phyloP scores from a whole-genome alignment of 1,140 invertebrate species.

The Leguminivora glycinivorella region DNA sequence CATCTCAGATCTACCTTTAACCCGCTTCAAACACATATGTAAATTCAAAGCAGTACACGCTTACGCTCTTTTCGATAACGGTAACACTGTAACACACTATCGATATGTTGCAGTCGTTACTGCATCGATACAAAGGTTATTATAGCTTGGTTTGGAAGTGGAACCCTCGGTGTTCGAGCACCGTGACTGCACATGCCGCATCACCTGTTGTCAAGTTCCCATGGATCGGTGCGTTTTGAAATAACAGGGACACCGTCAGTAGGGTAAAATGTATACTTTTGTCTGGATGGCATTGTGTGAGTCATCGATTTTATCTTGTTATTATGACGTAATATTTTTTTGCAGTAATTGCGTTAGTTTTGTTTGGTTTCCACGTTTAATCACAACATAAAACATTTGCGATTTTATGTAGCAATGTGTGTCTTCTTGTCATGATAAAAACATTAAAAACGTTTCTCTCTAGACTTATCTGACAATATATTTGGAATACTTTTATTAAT shows the following conservation, averaged over 20 bases:
- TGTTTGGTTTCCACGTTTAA: no score
- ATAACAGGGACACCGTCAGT: constrained; percentile 31
- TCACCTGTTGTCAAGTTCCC: constrained; percentile 71
- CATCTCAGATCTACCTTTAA: constrained; percentile 21
- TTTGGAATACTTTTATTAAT: no score
- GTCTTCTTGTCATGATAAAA: no score
- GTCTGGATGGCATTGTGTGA: constrained; percentile 26
- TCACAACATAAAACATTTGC: no score
- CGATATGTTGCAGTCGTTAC: background rate
- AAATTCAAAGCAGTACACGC: background rate
- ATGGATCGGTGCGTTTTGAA: constrained; percentile 41
- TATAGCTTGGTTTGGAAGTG: background rate
- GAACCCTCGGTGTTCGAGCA: constrained; percentile 44
- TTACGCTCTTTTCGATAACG: background rate
- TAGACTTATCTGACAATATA: no score
- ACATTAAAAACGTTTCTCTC: no score
- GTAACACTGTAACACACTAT: background rate
- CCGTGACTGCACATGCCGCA: constrained; percentile 66
- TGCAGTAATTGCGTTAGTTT: no score
- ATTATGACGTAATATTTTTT: background rate
- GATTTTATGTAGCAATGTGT: no score
- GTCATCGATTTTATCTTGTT: background rate
- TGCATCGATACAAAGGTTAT: background rate
- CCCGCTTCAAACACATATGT: constrained; percentile 12
- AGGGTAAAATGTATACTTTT: constrained; percentile 34